phyloP scores from a whole-genome alignment of 2,888 invertebrate species.

The Diadromus collaris region DNA sequence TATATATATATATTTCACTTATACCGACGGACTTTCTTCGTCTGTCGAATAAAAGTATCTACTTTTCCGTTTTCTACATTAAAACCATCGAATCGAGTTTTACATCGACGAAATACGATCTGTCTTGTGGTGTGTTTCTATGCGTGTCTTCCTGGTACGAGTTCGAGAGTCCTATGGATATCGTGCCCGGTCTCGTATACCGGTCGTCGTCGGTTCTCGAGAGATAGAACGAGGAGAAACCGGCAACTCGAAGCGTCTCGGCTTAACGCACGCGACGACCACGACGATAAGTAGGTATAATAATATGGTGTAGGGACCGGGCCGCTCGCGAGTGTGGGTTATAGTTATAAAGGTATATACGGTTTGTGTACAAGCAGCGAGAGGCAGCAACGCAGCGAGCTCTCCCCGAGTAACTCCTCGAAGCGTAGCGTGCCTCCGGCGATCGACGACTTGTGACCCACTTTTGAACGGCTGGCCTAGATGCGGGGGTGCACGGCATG shows the following conservation, averaged over 20 bases:
- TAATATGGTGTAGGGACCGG: conserved; percentile 46
- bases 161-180: conserved; percentile 3
- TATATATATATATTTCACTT: not conserved
- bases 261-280: conserved; percentile 53
- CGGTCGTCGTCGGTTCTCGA: conserved; percentile 32
- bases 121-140: conserved; percentile 7
- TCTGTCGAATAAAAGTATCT: not conserved
- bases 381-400: conserved; percentile 19
- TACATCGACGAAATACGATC: conserved; percentile 38
- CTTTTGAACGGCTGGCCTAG: conserved; percentile 76
- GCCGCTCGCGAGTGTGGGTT: conserved; percentile 24
- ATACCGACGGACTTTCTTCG: conserved; percentile 11
- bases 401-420: conserved; percentile 63
- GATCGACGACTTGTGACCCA: conserved; percentile 78
- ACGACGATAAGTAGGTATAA: conserved; percentile 56
- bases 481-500: conserved; percentile 73
- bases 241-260: conserved; percentile 40
- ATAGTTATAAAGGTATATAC: conserved; percentile 36
- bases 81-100: conserved; percentile 12
- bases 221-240: conserved; percentile 41
- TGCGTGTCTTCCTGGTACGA: conserved; percentile 21
- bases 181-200: conserved; percentile 35
- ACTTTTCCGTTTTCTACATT: not conserved
- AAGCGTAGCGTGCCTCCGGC: conserved; percentile 64
- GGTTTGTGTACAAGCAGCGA: conserved; percentile 38